phyloP scores from a whole-genome alignment of 2,113 vertebrate species.

The Eleginops maclovinus region DNA sequence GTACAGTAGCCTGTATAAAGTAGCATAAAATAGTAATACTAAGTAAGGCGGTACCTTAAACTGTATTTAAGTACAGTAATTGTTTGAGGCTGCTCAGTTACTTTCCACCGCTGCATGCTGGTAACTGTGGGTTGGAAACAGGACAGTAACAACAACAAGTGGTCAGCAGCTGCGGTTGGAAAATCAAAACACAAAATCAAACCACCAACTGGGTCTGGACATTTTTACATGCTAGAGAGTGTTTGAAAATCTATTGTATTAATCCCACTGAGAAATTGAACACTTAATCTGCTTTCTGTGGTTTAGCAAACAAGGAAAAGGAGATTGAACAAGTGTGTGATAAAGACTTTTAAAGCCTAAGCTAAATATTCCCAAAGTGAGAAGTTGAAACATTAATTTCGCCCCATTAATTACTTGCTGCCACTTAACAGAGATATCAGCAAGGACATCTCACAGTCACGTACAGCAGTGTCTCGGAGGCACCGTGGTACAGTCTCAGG shows the following conservation, averaged over 20 bases:
- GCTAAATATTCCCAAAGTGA: neutral
- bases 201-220: neutral
- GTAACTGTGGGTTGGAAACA: slow-evolving; percentile 22
- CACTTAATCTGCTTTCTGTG: slow-evolving; percentile 15
- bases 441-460: slow-evolving; percentile 66
- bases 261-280: neutral
- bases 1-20: neutral
- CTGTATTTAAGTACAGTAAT: too few relatives aligned
- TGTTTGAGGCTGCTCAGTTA: too few relatives aligned
- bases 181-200: slow-evolving; percentile 1
- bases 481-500: slow-evolving; percentile 34
- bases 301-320: neutral
- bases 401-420: slow-evolving; percentile 41
- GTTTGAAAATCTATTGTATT: slow-evolving; percentile 1
- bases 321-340: neutral
- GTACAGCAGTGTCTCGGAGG: slow-evolving; percentile 46
- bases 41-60: too few relatives aligned
- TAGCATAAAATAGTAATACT: too few relatives aligned
- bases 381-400: slow-evolving; percentile 24
- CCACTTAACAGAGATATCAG: slow-evolving; percentile 50
- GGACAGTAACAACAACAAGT: slow-evolving; percentile 1
- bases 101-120: neutral
- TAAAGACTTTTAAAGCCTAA: slow-evolving; percentile 5
- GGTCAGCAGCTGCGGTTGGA: slow-evolving; percentile 17
- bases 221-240: neutral